A percentile compares a stretch with the other conserved stretches of the same genome.
Conservation (phyloP, 1,140 invertebrate species). For the Drosophila nannoptera region DNA sequence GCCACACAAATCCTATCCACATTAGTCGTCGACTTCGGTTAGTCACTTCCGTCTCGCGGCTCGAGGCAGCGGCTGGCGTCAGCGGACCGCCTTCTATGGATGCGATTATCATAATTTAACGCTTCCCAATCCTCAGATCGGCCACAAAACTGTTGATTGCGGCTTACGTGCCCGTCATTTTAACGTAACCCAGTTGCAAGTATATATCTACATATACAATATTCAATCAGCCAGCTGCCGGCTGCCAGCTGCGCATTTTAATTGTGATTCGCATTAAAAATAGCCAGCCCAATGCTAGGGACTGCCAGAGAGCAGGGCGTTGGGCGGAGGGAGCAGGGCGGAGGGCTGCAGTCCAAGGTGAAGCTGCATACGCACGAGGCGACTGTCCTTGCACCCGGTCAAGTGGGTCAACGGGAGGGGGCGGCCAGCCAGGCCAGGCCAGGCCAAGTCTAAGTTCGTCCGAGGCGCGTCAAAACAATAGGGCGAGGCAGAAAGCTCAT, state of each 20-base stretch:
- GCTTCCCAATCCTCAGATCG: slow-evolving; percentile 23
- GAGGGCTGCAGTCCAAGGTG: neutral
- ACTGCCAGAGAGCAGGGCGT: neutral
- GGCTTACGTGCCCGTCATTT: slow-evolving; percentile 27
- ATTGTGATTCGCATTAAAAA: slow-evolving; percentile 31
- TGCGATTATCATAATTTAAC: slow-evolving; percentile 62
- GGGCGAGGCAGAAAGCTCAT: too few relatives aligned
- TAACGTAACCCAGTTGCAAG: slow-evolving; percentile 19
- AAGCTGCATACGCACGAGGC: slow-evolving; percentile 5
- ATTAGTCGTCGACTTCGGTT: slow-evolving; percentile 27
- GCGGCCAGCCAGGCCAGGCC: too few relatives aligned
- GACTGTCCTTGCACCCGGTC: slow-evolving; percentile 1
- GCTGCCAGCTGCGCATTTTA: slow-evolving; percentile 51
- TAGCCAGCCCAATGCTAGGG: neutral
- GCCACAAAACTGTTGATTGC: slow-evolving; percentile 1
- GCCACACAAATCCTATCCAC: slow-evolving; percentile 17
- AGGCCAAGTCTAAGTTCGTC: too few relatives aligned
- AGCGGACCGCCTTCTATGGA: slow-evolving; percentile 38
- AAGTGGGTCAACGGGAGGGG: neutral
- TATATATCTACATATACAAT: neutral
- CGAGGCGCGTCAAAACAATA: too few relatives aligned
- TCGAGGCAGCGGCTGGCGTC: slow-evolving; percentile 17
- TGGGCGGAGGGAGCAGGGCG: neutral
- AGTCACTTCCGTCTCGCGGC: slow-evolving; percentile 49
- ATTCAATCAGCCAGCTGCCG: slow-evolving; percentile 27